Conservation (phyloP, 2,113 vertebrate species). For the Neotragus moschatus region DNA sequence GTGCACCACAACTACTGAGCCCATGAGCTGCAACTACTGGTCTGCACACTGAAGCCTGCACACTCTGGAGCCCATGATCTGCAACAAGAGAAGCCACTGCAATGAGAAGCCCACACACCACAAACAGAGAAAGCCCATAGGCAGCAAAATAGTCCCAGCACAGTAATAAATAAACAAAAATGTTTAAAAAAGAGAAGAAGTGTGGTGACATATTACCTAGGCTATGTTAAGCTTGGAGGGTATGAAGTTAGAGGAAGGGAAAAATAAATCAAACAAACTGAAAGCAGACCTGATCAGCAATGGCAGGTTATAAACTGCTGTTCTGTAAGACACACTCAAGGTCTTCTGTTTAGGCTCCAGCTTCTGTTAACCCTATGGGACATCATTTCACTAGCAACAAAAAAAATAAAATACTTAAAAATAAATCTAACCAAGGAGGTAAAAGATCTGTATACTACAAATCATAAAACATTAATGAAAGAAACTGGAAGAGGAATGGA, state of each 20-base stretch:
- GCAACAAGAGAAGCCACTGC: background rate
- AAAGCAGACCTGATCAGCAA: background rate
- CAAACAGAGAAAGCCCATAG: background rate
- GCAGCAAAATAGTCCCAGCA: background rate
- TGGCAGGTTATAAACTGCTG: background rate
- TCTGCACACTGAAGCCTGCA: background rate
- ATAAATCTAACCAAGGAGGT: background rate
- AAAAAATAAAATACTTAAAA: background rate
- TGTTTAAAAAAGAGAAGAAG: background rate
- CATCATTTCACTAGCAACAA: background rate
- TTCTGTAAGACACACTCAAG: background rate
- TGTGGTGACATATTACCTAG: background rate
- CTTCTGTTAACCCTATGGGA: background rate
- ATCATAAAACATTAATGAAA: background rate
- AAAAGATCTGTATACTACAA: background rate
- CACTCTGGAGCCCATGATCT: background rate
- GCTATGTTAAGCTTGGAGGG: background rate
- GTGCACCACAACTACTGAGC: background rate
- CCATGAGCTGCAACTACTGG: background rate
- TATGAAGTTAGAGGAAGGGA: background rate
- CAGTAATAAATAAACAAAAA: background rate
- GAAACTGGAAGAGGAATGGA: background rate
- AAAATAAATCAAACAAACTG: background rate
- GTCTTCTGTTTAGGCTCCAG: background rate
- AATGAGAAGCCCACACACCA: background rate